Evolutionary conservation across 2,797 vertebrate genomes (phyloP).

Genomic region (Melanotaenia boesemani): DNA sequence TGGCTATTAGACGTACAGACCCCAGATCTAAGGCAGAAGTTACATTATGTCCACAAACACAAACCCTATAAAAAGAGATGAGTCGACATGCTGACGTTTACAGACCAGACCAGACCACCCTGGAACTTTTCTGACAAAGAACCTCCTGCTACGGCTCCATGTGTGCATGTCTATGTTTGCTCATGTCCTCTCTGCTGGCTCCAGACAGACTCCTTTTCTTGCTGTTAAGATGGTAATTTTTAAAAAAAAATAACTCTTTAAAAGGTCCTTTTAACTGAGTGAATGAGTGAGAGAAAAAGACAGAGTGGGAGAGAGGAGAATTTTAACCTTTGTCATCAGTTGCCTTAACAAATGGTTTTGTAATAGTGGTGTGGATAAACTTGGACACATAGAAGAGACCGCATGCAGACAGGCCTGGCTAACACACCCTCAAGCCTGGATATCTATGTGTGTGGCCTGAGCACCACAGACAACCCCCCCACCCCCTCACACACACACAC

Average conservation of each 20-base stretch:
- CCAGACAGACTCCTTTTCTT: slow-evolving; percentile 61
- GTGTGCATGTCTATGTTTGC: slow-evolving; percentile 47
- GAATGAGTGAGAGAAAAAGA: slow-evolving; percentile 25
- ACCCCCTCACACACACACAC: too few species aligned
- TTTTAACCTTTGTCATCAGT: slow-evolving; percentile 64
- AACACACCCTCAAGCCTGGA: slow-evolving; percentile 68
- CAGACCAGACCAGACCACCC: slow-evolving; percentile 72
- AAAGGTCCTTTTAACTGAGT: slow-evolving; percentile 40
- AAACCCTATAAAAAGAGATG: slow-evolving; percentile 63
- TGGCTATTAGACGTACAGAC: background rate
- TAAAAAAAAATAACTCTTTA: slow-evolving; percentile 33
- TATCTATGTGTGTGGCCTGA: slow-evolving; percentile 79
- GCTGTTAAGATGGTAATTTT: slow-evolving; percentile 48
- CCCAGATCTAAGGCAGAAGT: slow-evolving; percentile 34
- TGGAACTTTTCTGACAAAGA: slow-evolving; percentile 63
- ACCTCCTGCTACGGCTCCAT: slow-evolving; percentile 32
- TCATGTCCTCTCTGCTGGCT: slow-evolving; percentile 54
- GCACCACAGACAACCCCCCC: background rate
- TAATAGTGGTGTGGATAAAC: slow-evolving; percentile 70
- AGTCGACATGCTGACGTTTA: slow-evolving; percentile 53
- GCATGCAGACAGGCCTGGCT: slow-evolving; percentile 71
- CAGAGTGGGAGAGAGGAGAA: slow-evolving; percentile 4
- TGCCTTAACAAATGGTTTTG: slow-evolving; percentile 71
- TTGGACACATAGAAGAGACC: slow-evolving; percentile 70
- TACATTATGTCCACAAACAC: slow-evolving; percentile 39